Base-by-base conservation (phyloP, 1,140 invertebrate species). In the Tetramorium parvispinum region DNA sequence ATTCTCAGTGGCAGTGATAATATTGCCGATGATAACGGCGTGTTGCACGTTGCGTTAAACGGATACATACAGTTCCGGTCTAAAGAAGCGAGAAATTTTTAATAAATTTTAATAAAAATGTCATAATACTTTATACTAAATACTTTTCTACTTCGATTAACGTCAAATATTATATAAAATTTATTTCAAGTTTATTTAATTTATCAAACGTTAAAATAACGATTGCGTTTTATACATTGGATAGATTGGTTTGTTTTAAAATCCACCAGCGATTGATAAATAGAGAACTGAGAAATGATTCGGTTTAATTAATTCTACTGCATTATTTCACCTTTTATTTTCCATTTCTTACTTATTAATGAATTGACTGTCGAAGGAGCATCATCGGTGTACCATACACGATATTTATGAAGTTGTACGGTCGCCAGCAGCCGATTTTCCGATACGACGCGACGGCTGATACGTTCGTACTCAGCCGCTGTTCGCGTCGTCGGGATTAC, bases 1-100 rank as follows among this genome's bases (percentile, higher is more conserved):
- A 83, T 59, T 82, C 65, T 57, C 66, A 7, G 46, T 55, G 49
- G 21, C 51, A 18, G 32, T 27, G 78, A 81, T 81, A 70, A 81
- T 21, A 53, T 11, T 18, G n/a, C 13, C 13, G 37, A 5, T 59
- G 53, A 82, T 46, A 82, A 49, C 37, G 7, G n/a, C 40, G n/a
- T n/a, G 3, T 13, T 71, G 13, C 21, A 37, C 73, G 75, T 73
- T 46, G 10, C 27, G 11, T 32, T 27, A 43, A 66, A 79, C 46
- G 63, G 5, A 78, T 37, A 27, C 11, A 27, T 37, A 27, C n/a
- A 65, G 18, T n/a, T 51, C n/a, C 10, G n/a, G 3, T 8, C 16
- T 24, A 18, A 79, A 37, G 13, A 40, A 66, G 37, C n/a, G 8
- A 53, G 2, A 0, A 11, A 66, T 18, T 8, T 11, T 77, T 11